phyloP scores from a whole-genome alignment of 2,797 vertebrate species.

The Ptychadena robeensis region DNA sequence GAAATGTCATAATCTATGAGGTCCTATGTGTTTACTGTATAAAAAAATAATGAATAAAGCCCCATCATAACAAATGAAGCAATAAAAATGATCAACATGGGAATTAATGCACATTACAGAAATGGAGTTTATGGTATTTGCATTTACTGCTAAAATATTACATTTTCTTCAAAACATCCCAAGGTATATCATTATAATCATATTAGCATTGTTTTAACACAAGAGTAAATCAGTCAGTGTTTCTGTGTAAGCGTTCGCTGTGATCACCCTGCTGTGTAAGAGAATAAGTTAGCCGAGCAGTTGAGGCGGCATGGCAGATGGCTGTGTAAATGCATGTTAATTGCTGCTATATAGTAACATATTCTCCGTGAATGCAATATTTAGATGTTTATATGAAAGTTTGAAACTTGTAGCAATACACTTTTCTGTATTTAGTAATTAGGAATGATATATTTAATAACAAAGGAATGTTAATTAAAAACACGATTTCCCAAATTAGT shows the following conservation, averaged over 20 bases:
- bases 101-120: not conserved
- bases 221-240: slow-evolving; percentile 10
- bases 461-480: too few relatives aligned
- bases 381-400: slow-evolving; percentile 16
- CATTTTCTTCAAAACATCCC: not conserved
- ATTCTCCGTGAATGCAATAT: slow-evolving; percentile 10
- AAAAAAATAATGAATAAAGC: too few relatives aligned
- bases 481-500: not conserved
- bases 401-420: not conserved
- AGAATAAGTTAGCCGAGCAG: slow-evolving; percentile 16
- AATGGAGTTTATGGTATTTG: not conserved
- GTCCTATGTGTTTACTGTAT: too few relatives aligned
- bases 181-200: slow-evolving; percentile 18
- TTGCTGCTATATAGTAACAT: not conserved
- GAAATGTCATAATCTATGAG: too few relatives aligned
- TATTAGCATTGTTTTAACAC: slow-evolving; percentile 30
- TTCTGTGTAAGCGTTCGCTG: slow-evolving; percentile 24
- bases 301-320: slow-evolving; percentile 15
- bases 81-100: not conserved
- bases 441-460: not conserved
- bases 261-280: slow-evolving; percentile 30
- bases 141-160: not conserved
- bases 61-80: not conserved
- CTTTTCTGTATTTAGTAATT: not conserved
- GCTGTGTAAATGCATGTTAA: not conserved